Base-by-base conservation (phyloP, 2,797 vertebrate species). In the Syndactyla subalaris region DNA sequence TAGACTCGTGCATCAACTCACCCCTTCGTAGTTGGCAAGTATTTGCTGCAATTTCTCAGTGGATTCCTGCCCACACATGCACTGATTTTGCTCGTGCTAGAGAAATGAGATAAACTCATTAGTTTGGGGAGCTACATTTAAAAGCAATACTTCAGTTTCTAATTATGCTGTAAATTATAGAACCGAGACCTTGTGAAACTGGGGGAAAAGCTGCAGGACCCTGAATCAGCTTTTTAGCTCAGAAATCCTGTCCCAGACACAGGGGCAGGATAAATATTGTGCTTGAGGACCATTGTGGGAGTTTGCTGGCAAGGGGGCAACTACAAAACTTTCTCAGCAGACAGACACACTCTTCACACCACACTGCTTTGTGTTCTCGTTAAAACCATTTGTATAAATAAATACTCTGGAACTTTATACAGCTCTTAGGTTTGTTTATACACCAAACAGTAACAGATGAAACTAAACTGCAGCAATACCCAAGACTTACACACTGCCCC, bases 61-160 rank as follows among this genome's bases (percentile, higher is more conserved):
- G 72, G 97, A 97, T 92, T 98, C 97, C 49, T 98, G 90, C 14
- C 96, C 96, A 61, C 98, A 98, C 32, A 20, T 7, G 1, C 98
- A 98, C 21, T 54, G 92, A 29, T 85, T 94, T 23, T 78, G 71
- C 10, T 91, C 76, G 3, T 39, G 95, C 97, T 98, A 76, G 70
- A 77, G 95, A 83, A 70, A 32, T 12, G 18, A 67, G 46, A 80
- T 34, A 51, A 67, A 74, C 71, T 86, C 34, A 27, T 94, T 74
- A 34, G 9, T 59, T 41, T 30, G 19, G 12, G 19, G 16, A 34
- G 48, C 21, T 80, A 8, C 29, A 58, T 75, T 61, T n/a, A 4
- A 63, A 75, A 54, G 39, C 12, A n/a, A 39, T 30, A 49, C 16
- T 41, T 34, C 2, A 0, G 8, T 71, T 70, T 73, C 43, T 59